phyloP scores from a whole-genome alignment of 2,113 vertebrate species.

The Petromus typicus region DNA sequence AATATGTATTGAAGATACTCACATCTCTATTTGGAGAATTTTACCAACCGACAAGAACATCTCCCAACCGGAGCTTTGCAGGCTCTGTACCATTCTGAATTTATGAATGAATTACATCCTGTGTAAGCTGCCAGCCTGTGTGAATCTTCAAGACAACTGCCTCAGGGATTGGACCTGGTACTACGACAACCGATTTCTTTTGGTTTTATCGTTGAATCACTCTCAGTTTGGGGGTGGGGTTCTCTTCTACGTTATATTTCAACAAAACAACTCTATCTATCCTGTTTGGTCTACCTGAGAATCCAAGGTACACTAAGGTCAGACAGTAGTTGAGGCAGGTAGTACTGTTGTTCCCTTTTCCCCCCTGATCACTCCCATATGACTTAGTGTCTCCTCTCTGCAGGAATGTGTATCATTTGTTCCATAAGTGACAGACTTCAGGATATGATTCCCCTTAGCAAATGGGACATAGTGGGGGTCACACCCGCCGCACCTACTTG shows the following conservation, averaged over 20 bases:
- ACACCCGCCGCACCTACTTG: too few relatives aligned
- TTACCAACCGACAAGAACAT: slow-evolving; percentile 26
- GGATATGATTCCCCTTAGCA: background rate
- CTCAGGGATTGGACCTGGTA: background rate
- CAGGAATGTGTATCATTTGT: background rate
- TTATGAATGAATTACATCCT: slow-evolving; percentile 58
- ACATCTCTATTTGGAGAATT: slow-evolving; percentile 58
- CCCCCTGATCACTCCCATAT: background rate
- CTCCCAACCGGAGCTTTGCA: background rate
- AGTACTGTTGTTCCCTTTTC: background rate
- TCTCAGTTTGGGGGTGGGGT: background rate
- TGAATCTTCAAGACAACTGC: slow-evolving; percentile 52
- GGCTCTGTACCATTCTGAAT: slow-evolving; percentile 40
- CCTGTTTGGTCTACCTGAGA: background rate
- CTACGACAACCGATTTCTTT: slow-evolving; percentile 30
- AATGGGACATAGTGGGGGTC: background rate
- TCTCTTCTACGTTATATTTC: background rate
- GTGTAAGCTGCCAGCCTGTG: background rate
- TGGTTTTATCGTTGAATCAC: slow-evolving; percentile 30
- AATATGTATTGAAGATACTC: slow-evolving; percentile 60
- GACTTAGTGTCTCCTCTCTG: background rate
- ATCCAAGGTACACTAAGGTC: background rate
- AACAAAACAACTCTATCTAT: background rate
- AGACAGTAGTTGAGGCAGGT: background rate
- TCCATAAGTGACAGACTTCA: background rate